phyloP scores from a whole-genome alignment of 2,113 vertebrate species.

The Theristicus caerulescens region DNA sequence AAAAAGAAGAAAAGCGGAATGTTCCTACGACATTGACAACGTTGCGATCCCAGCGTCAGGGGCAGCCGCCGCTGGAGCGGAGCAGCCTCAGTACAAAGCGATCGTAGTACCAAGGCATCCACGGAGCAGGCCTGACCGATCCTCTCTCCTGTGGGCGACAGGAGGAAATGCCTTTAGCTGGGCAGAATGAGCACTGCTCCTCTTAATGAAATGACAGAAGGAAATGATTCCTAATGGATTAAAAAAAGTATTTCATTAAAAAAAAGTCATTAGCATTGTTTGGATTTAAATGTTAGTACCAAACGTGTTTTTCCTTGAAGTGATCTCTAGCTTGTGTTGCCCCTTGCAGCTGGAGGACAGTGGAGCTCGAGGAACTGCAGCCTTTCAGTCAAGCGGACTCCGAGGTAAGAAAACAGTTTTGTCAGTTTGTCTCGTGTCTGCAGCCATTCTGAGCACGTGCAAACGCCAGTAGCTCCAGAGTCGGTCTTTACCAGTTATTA shows the following conservation, averaged over 20 bases:
- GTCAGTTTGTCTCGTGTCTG: neutral
- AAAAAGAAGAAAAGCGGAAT: conserved; percentile 60
- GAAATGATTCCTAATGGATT: neutral
- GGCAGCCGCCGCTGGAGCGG: conserved; percentile 53
- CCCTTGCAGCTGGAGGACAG: conserved; percentile 21
- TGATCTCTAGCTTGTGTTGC: neutral
- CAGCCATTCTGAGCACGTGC: neutral
- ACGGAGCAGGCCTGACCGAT: no score
- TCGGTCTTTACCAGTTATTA: neutral
- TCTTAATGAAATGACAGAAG: neutral
- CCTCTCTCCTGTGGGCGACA: no score
- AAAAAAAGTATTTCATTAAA: neutral
- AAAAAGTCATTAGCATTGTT: neutral
- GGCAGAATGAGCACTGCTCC: neutral
- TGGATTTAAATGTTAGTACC: neutral
- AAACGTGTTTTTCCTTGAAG: neutral
- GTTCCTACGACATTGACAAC: conserved; percentile 69
- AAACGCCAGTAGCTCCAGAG: neutral
- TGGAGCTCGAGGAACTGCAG: neutral
- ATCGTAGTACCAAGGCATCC: conserved; percentile 69
- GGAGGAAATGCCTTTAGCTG: neutral
- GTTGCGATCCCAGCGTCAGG: conserved; percentile 70
- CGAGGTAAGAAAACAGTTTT: neutral
- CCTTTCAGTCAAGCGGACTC: neutral
- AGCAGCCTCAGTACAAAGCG: conserved; percentile 73